Base-by-base conservation (phyloP, 1,140 invertebrate genomes). In the Theocolax elegans region DNA sequence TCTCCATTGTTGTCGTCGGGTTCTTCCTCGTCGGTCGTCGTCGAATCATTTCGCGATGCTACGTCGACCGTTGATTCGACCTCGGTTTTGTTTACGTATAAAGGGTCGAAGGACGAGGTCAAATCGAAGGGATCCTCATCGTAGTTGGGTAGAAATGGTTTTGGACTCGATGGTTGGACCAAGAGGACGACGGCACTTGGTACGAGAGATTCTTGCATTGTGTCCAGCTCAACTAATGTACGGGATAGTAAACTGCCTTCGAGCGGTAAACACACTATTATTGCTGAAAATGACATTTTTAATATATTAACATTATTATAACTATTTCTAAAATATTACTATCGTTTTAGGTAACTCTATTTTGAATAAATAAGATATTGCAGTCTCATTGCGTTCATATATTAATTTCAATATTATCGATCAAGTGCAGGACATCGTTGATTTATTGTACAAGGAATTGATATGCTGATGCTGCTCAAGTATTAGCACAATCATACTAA, bases 211-310 rank as follows among this genome's bases (percentile, higher is more conserved):
- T 81, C 74, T 56, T 81, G 82, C 17, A 83, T 77, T 12, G 73
- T 69, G 66, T 85, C 82, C 25, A 87, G 70, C 46, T 86, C 82
- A 29, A 69, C 71, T 10, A 85, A 76, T 0, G 84, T 81, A 13
- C 77, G 76, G 23, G 77, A 79, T 10, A 79, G 79, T 17, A 82
- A 77, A 21, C 82, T 77, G 35, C 83, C 80, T 40, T 83, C 79
- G 58, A 83, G 64, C 21, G 86, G 86, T 53, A 86, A 72, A 67
- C 86, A 87, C 4, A 87, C 74, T 1, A 87, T 76, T 25, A 84
- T 82, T 0, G 76, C 83, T 84, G 77, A 27, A 25, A 29, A 35
- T 6, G 4, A 35, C 31, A 35, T 6, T 35, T 35, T 35, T n/a
- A n/a, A n/a, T n/a, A n/a, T n/a, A n/a, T n/a, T n/a, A n/a, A n/a